Base-by-base conservation (phyloP, 1,140 invertebrate species). In the Ooceraea biroi region DNA sequence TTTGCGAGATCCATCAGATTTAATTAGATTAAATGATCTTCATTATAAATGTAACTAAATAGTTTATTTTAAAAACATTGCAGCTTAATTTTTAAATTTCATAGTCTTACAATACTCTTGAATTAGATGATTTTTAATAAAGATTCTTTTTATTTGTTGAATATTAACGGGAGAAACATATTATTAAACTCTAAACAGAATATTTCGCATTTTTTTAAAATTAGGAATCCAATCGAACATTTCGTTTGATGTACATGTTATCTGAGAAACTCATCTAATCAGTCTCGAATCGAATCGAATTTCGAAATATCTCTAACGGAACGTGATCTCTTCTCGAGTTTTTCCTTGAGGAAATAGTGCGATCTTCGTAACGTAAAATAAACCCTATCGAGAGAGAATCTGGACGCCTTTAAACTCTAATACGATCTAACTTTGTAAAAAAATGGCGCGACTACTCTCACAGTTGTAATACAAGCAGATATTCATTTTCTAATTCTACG, bases 241-340 rank as follows among this genome's bases (percentile, higher is more conserved):
- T 77, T 65, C 61, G 25, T 50, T 77, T 50, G 44, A 65, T 10
- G 12, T 36, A 50, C 27, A 36, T 50, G 58, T 77, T 77, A 77
- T 65, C 10, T n/a, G 46, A 63, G 73, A 66, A 77, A 50, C 46
- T 65, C 60, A 77, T 77, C 73, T 65, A 50, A 77, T 77, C 73
- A 77, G 73, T 77, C 30, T 77, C 46, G 46, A 3, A 65, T 52
- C 60, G 44, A 77, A 65, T 77, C 73, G 58, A 65, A 65, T 77
- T 65, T 77, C 73, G 73, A 77, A 65, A 77, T 77, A 77, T 65
- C 60, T 77, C 73, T 65, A 66, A 76, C 58, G 58, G n/a, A 77
- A 77, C 60, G 73, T 77, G 73, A 77, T 65, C 73, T 66, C 19
- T 52, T 50, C n/a, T n/a, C 52, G 8, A 3, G 44, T 66, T 50